Evolutionary conservation across 2,888 invertebrate species (phyloP), one percentile per base, ranked within the genome.

Genomic region (Temnothorax ravouxi): DNA sequence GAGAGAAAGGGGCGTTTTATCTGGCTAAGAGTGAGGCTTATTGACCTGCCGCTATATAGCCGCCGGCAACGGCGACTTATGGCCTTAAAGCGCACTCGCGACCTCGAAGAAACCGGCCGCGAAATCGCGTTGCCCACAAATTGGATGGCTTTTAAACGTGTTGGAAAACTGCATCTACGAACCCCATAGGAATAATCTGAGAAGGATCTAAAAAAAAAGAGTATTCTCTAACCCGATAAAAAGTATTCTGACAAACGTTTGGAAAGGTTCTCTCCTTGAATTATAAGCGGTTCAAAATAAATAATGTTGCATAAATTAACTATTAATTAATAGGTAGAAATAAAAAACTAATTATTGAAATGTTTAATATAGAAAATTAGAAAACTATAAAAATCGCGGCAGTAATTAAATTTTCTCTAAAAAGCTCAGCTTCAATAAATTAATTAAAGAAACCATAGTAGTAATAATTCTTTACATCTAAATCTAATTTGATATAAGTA

Each of bases 1-100:
- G 84, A 84, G 86, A 87, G 88, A 89, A 89, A 89, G 80, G 85
- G 88, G 84, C 87, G 90, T 89, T 89, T 89, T 89, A 87, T 89
- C 87, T 83, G 86, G 77, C 84, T 81, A 69, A 89, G 86, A 88
- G 84, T 75, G 88, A 88, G 85, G 87, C 86, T 88, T 89, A 89
- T 89, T 89, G 88, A 89, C 87, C 88, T 87, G 88, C 84, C 87
- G 86, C 81, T 80, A n/a, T n/a, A n/a, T n/a, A 84, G 83, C 84
- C 83, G 61, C 52, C 64, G 76, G 86, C 79, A 77, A 54, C 87
- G 50, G 18, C 85, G 76, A 85, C 86, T 81, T 84, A 85, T 82
- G 82, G 83, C 83, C 87, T 88, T 86, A 89, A 89, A 74, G 82
- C 85, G 86, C 85, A 74, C 82, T 88, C 88, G 84, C 83, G 88